Percentiles rank a stretch among this genome's conserved stretches.
These are phyloP conservation scores for Paramisgurnus dabryanus DNA, from an alignment of 2,113 vertebrate genomes.

Conservation along the genomic window DNA sequence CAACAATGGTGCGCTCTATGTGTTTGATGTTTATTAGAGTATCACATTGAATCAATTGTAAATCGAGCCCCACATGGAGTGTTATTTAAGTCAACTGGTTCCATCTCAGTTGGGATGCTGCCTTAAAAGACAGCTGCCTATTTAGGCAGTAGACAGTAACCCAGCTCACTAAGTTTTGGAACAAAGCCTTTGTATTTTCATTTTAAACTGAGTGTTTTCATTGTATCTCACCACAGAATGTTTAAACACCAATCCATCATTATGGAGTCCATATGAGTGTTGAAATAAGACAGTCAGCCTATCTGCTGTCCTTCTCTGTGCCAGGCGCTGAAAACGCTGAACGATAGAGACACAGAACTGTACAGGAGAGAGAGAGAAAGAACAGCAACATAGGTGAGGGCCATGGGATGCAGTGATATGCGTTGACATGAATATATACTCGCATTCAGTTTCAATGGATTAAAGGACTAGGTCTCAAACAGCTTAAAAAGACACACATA, in stretches of 20 bases:
- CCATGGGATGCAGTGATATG: slow-evolving; percentile 6
- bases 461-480: slow-evolving; percentile 50
- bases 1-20: no score
- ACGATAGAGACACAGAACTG: neutral
- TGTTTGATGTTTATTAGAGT: no score
- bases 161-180: no score
- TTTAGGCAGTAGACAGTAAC: neutral
- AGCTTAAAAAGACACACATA: slow-evolving; percentile 38
- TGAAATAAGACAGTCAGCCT: neutral
- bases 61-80: no score
- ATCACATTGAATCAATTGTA: no score
- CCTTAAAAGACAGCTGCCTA: neutral
- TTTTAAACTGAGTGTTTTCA: neutral
- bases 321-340: neutral
- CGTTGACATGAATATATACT: slow-evolving; percentile 41
- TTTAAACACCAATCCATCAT: neutral
- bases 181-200: neutral
- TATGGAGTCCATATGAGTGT: neutral
- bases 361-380: neutral
- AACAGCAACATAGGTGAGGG: neutral
- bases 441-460: slow-evolving; percentile 46
- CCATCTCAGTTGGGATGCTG: neutral
- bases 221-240: neutral
- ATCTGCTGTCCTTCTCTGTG: neutral
- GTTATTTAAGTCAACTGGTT: neutral